These are phyloP conservation scores for Dissostichus mawsoni DNA, from an alignment of 2,113 vertebrate genomes.

Conservation along the genomic window DNA sequence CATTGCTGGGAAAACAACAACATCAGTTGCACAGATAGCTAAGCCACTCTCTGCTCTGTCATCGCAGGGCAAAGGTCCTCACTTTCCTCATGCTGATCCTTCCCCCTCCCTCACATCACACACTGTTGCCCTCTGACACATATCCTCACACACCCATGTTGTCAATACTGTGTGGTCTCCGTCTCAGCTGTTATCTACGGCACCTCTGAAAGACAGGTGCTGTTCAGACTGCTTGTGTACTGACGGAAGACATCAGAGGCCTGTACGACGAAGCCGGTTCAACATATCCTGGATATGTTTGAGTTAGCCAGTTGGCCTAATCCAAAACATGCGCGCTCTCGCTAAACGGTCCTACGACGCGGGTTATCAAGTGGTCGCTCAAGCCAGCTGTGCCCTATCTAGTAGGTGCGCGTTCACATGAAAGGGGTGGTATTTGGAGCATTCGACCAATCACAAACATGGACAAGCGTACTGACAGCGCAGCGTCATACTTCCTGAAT, in stretches of 20 bases:
- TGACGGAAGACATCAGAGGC: constrained; percentile 19
- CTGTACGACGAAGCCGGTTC: no score
- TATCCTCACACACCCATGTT: constrained; percentile 28
- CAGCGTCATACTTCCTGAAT: no score
- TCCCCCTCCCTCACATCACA: constrained; percentile 11
- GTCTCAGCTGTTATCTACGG: constrained; percentile 35
- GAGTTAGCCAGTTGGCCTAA: no score
- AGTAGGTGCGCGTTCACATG: no score
- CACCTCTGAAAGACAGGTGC: constrained; percentile 20
- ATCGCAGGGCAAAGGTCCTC: constrained; percentile 45
- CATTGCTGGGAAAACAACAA: background rate
- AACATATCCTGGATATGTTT: no score
- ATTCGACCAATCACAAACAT: no score
- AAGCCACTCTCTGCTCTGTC: constrained; percentile 7
- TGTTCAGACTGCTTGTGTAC: constrained; percentile 24
- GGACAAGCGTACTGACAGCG: no score
- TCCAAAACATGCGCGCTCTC: no score
- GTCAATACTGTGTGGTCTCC: constrained; percentile 27
- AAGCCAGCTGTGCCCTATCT: no score
- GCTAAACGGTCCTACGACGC: no score
- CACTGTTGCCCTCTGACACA: constrained; percentile 3
- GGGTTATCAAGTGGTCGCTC: no score
- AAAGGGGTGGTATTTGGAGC: no score
- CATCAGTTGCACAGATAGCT: background rate
- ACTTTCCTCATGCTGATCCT: constrained; percentile 12